These are phyloP conservation scores for Gymnobelideus leadbeateri DNA, from an alignment of 2,113 vertebrate species.

Conservation along the genomic window DNA sequence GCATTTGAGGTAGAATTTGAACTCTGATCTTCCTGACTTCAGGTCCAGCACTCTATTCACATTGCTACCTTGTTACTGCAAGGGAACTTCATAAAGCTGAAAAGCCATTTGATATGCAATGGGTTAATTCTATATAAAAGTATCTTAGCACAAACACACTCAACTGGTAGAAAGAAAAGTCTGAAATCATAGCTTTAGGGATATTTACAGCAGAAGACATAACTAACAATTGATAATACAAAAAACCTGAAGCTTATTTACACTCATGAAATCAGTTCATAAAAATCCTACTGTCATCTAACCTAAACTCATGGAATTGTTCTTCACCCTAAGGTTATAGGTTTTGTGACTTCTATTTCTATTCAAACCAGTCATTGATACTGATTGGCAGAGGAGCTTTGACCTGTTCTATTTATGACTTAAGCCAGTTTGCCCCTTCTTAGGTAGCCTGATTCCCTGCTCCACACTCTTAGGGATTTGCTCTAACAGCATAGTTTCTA, in stretches of 20 bases:
- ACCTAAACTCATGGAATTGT: not conserved
- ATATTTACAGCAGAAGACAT: slow-evolving; percentile 29
- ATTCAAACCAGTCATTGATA: too few relatives aligned
- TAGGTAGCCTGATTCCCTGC: too few relatives aligned
- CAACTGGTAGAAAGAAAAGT: slow-evolving; percentile 21
- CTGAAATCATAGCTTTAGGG: slow-evolving; percentile 3
- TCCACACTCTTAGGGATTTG: too few relatives aligned
- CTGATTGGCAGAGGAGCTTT: too few relatives aligned
- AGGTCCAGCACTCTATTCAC: not conserved
- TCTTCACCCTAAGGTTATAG: not conserved
- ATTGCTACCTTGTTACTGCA: not conserved
- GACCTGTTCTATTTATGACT: too few relatives aligned
- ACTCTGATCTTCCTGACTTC: not conserved
- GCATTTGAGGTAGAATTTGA: not conserved
- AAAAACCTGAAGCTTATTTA: not conserved
- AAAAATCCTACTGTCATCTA: not conserved
- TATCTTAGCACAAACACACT: slow-evolving; percentile 8
- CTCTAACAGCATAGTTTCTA: too few relatives aligned
- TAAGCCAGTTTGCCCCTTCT: too few relatives aligned
- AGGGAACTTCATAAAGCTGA: not conserved
- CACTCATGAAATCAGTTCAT: not conserved
- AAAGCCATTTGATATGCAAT: not conserved
- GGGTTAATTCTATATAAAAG: not conserved
- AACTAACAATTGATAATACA: not conserved
- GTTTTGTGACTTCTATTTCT: not conserved